phyloP scores from a whole-genome alignment of 92 coral and sea anemone species.

The Bergia sp. region DNA sequence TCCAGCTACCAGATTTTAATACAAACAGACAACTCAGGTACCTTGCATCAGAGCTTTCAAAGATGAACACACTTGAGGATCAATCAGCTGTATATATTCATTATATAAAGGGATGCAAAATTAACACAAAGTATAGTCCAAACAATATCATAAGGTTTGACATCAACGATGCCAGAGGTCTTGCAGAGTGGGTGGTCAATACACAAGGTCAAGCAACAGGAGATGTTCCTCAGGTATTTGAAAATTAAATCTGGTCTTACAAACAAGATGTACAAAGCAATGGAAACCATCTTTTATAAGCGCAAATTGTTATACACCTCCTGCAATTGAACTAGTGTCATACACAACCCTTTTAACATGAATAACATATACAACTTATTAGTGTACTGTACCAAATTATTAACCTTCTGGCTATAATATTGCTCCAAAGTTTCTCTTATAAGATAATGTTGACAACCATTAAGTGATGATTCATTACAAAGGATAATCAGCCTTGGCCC shows the following conservation, averaged over 20 bases:
- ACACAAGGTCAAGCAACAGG: slow-evolving; percentile 10
- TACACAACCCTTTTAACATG: slow-evolving; percentile 16
- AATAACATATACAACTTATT: slow-evolving; percentile 2
- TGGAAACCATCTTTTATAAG: background rate
- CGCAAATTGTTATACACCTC: slow-evolving; percentile 6
- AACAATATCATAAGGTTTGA: slow-evolving; percentile 33
- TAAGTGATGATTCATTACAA: slow-evolving; percentile 11
- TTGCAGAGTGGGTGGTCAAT: slow-evolving; percentile 34
- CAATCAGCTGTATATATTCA: slow-evolving; percentile 40
- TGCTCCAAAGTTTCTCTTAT: slow-evolving; percentile 20
- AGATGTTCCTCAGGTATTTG: slow-evolving; percentile 34
- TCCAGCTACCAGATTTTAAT: slow-evolving; percentile 33
- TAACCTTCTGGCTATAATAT: slow-evolving; percentile 19
- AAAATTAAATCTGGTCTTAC: slow-evolving; percentile 14
- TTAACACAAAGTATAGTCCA: slow-evolving; percentile 46
- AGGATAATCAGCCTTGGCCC: slow-evolving; percentile 23
- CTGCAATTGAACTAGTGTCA: slow-evolving; percentile 13
- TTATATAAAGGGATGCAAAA: slow-evolving; percentile 40
- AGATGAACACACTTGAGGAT: slow-evolving; percentile 10
- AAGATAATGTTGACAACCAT: slow-evolving; percentile 13
- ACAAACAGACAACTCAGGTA: slow-evolving; percentile 44
- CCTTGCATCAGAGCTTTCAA: slow-evolving; percentile 31
- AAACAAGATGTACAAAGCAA: background rate
- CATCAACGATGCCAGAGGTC: slow-evolving; percentile 27
- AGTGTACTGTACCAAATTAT: background rate